These are phyloP conservation scores for Hyperoplus lanceolatus DNA, from an alignment of 2,797 vertebrate genomes.

Conservation along the genomic window DNA sequence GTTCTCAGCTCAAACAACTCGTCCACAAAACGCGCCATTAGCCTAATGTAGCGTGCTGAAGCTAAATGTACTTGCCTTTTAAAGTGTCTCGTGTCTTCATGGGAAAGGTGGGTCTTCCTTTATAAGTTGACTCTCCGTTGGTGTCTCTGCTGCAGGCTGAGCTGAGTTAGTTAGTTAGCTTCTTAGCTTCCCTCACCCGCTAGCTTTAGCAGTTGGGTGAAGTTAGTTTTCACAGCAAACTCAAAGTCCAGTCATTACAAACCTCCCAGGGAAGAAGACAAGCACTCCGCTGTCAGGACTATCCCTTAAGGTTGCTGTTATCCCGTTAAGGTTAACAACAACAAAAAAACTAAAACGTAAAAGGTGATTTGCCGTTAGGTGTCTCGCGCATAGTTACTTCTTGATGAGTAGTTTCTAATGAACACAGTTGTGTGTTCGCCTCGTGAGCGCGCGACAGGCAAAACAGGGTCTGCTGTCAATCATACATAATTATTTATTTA, in stretches of 20 bases:
- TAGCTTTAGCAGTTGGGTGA: constrained; percentile 23
- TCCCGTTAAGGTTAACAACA: background rate
- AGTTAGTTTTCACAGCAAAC: constrained; percentile 39
- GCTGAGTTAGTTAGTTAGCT: constrained; percentile 40
- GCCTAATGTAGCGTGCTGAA: accelerated
- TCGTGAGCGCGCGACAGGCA: constrained; percentile 51
- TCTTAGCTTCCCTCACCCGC: background rate
- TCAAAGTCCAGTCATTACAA: constrained; percentile 10
- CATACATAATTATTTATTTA: constrained; percentile 32
- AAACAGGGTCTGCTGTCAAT: constrained; percentile 57
- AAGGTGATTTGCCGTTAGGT: constrained; percentile 1
- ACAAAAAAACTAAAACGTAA: too few relatives aligned
- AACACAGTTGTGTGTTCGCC: constrained; percentile 40
- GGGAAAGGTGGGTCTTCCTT: constrained; percentile 7
- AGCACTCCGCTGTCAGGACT: background rate
- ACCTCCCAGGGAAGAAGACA: background rate
- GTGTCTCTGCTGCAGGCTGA: constrained; percentile 6
- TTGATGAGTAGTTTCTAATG: constrained; percentile 20
- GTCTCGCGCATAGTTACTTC: background rate
- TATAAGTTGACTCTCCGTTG: constrained; percentile 30
- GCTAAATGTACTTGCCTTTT: constrained; percentile 36
- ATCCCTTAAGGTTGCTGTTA: too few relatives aligned
- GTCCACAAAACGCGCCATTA: background rate
- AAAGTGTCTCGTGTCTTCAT: constrained; percentile 32
- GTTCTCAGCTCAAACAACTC: background rate